phyloP scores from a whole-genome alignment of 2,888 invertebrate genomes.

The Mantis religiosa region DNA sequence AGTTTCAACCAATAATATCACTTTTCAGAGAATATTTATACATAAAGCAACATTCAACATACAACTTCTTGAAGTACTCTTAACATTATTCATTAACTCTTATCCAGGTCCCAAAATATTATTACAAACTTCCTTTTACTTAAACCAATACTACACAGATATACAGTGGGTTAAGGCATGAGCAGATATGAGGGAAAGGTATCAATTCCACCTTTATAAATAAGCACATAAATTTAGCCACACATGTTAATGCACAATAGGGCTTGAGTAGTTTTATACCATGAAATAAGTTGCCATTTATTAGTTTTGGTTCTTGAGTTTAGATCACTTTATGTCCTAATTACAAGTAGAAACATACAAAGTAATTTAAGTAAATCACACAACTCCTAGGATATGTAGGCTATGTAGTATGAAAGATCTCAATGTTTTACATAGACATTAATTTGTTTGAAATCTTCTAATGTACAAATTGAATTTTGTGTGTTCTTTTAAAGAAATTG shows the following conservation, averaged over 20 bases:
- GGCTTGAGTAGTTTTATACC: not conserved
- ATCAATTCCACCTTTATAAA: not conserved
- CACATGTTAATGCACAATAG: not conserved
- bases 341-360: too few relatives aligned
- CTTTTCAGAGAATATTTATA: not conserved
- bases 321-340: not conserved
- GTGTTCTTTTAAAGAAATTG: not conserved
- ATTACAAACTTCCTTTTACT: not conserved
- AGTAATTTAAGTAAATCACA: not conserved
- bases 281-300: not conserved
- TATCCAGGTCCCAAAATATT: not conserved
- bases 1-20: not conserved
- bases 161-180: not conserved
- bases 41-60: not conserved
- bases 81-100: not conserved
- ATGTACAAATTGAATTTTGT: not conserved
- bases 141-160: not conserved
- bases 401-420: not conserved
- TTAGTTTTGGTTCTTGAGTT: not conserved
- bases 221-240: not conserved
- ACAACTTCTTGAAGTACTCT: not conserved
- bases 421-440: not conserved
- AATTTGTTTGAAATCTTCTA: not conserved
- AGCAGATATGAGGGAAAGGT: not conserved
- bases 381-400: not conserved